Conservation (phyloP, 92 coral and sea anemone species). For the Palythoa grandiflora region DNA sequence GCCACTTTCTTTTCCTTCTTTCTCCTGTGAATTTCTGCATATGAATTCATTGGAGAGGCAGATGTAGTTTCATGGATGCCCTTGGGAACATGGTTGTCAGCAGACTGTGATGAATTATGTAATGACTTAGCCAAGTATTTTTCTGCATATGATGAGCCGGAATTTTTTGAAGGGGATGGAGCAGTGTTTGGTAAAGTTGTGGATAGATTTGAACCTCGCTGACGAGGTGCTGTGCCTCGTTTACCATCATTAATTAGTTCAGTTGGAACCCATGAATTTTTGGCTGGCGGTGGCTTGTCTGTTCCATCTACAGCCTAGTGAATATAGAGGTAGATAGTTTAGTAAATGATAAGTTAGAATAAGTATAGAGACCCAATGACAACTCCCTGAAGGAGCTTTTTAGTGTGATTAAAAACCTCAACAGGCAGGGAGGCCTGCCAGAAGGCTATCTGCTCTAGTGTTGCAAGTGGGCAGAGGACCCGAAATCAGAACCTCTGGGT, state of each 20-base stretch:
- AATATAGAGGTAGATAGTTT: neutral
- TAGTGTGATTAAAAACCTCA: no score
- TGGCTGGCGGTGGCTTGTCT: slow-evolving; percentile 75
- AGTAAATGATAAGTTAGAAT: neutral
- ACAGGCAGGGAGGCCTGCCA: no score
- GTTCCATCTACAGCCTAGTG: slow-evolving; percentile 58
- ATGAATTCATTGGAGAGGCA: slow-evolving; percentile 70
- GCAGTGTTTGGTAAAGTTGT: slow-evolving; percentile 55
- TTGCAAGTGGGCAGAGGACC: no score
- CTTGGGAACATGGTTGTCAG: slow-evolving; percentile 55
- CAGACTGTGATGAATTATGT: slow-evolving; percentile 66
- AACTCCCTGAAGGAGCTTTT: neutral
- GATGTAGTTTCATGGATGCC: slow-evolving; percentile 63
- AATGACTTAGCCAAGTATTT: slow-evolving; percentile 77
- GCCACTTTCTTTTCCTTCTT: slow-evolving; percentile 82
- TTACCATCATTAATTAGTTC: slow-evolving; percentile 83
- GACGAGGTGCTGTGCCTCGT: slow-evolving; percentile 63
- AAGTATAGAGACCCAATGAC: no score
- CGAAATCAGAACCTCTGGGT: no score
- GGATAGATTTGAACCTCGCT: slow-evolving; percentile 48
- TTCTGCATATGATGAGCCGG: slow-evolving; percentile 77
- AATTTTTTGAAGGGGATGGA: slow-evolving; percentile 65
- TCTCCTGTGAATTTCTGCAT: slow-evolving; percentile 89
- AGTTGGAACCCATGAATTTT: slow-evolving; percentile 92
- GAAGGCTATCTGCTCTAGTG: no score